These are phyloP conservation scores for Takifugu ocellatus DNA, from an alignment of 2,797 vertebrate genomes.

Conservation along the genomic window DNA sequence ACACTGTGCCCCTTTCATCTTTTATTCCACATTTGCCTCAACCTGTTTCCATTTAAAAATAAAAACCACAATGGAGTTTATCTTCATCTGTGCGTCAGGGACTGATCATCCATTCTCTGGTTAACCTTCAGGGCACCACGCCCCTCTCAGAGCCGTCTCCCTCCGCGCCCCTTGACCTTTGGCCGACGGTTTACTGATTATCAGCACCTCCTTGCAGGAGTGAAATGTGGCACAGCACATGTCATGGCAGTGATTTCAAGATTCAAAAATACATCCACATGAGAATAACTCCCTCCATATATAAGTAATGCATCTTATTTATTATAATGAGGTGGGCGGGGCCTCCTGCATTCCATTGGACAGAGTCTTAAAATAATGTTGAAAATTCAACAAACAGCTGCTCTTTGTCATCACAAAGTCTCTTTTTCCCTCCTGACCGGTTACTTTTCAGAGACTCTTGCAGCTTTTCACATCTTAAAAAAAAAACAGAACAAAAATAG, in stretches of 20 bases:
- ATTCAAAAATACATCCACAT: neutral
- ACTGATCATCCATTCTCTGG: constrained; percentile 15
- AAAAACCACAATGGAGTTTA: constrained; percentile 6
- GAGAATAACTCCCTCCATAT: neutral
- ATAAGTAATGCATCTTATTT: no score
- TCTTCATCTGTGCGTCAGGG: constrained; percentile 26
- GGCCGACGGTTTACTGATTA: constrained; percentile 23
- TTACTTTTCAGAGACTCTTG: no score
- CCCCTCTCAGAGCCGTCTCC: constrained; percentile 1
- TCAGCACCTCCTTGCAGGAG: constrained; percentile 22
- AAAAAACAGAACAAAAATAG: no score
- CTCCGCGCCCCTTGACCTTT: constrained; percentile 31
- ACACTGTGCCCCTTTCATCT: constrained; percentile 31
- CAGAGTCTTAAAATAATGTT: neutral
- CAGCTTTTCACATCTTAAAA: neutral
- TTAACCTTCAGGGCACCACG: constrained; percentile 4
- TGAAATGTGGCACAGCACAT: constrained; percentile 8
- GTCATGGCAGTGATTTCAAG: neutral
- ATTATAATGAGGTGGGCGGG: no score
- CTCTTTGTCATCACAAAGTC: no score
- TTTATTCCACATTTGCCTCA: constrained; percentile 36
- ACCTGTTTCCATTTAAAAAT: constrained; percentile 34
- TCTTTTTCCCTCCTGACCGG: no score
- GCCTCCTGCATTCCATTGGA: no score
- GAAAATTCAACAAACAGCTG: neutral